Conservation (phyloP, 92 coral and sea anemone genomes). For the Phenganax subtilis region DNA sequence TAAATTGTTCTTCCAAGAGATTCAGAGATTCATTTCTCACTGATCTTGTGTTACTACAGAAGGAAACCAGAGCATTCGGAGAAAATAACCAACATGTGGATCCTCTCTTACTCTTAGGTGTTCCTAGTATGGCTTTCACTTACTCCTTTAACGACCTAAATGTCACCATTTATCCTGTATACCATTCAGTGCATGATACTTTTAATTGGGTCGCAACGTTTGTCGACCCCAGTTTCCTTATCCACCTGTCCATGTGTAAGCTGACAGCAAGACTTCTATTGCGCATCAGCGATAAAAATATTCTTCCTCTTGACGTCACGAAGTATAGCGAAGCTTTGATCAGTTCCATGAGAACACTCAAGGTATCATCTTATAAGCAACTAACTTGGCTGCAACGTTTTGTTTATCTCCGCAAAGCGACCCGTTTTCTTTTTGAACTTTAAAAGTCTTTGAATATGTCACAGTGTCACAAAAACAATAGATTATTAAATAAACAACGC, state of each 20-base stretch:
- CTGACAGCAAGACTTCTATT: constrained; percentile 58
- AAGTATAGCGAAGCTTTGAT: constrained; percentile 45
- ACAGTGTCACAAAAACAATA: no score
- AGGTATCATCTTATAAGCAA: not conserved
- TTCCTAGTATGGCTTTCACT: constrained; percentile 57
- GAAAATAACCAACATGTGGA: not conserved
- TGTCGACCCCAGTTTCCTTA: constrained; percentile 56
- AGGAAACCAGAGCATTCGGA: not conserved
- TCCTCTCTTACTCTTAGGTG: constrained; percentile 27
- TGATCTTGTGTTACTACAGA: not conserved
- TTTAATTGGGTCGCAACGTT: constrained; percentile 61
- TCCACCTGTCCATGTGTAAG: constrained; percentile 58
- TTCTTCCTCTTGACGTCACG: constrained; percentile 55
- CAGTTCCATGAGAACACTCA: constrained; percentile 33
- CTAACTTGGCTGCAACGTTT: no score
- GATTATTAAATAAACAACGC: no score
- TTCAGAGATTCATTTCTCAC: no score
- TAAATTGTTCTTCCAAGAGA: not conserved
- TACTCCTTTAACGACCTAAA: constrained; percentile 53
- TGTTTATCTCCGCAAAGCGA: no score
- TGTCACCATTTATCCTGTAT: constrained; percentile 57
- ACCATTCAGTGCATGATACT: constrained; percentile 69
- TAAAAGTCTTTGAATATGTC: no score
- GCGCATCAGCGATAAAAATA: constrained; percentile 50
- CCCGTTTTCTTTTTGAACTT: no score